Conservation (phyloP, 1,140 invertebrate species). For the Pomacea maculata region DNA sequence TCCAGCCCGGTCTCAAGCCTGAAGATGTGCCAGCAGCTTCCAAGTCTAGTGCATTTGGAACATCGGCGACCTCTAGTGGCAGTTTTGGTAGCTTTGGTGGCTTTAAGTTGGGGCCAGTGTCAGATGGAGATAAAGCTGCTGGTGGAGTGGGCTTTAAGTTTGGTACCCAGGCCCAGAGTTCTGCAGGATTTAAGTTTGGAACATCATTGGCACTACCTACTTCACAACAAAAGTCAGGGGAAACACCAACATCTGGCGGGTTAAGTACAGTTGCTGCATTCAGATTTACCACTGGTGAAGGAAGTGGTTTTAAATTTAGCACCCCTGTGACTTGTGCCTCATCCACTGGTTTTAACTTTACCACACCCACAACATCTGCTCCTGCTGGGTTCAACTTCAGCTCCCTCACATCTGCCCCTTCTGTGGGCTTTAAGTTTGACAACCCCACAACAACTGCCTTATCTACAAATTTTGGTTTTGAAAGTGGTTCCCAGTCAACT, state of each 20-base stretch:
- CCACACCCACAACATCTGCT: neutral
- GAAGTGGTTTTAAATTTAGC: constrained; percentile 40
- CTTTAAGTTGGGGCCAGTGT: constrained; percentile 16
- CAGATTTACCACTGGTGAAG: constrained; percentile 14
- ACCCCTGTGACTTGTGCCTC: constrained; percentile 5
- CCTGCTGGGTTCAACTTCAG: constrained; percentile 23
- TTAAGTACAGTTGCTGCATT: neutral
- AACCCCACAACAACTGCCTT: constrained; percentile 21
- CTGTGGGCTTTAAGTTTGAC: constrained; percentile 22
- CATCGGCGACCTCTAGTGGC: neutral
- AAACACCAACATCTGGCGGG: too few relatives aligned
- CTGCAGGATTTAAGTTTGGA: constrained; percentile 39
- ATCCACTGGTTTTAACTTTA: neutral
- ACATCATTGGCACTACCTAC: constrained; percentile 16
- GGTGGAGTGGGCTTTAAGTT: constrained; percentile 28
- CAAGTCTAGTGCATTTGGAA: neutral
- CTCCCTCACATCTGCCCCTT: constrained; percentile 11
- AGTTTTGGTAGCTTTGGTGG: constrained; percentile 12
- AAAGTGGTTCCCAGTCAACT: neutral
- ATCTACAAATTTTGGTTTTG: constrained; percentile 33
- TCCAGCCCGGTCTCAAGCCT: constrained; percentile 60
- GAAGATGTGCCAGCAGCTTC: constrained; percentile 26
- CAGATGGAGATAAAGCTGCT: neutral
- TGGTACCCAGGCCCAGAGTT: neutral
- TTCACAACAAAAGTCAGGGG: too few relatives aligned